phyloP scores from a whole-genome alignment of 2,888 invertebrate species.

The Cephus nigrinus region DNA sequence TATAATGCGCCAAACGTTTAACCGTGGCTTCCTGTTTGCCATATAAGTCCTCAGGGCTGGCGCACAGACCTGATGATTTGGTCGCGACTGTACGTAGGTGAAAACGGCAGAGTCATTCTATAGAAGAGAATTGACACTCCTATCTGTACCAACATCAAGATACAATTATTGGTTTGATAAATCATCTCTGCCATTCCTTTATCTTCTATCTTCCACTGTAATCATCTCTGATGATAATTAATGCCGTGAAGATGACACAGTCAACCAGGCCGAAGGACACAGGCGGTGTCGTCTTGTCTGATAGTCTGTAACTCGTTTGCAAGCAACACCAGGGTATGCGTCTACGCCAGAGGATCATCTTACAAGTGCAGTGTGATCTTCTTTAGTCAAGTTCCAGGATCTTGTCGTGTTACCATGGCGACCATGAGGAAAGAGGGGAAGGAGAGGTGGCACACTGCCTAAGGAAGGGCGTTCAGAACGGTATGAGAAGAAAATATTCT shows the following conservation, averaged over 20 bases:
- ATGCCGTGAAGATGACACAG: neutral
- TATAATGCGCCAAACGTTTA: neutral
- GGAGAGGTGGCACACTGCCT: neutral
- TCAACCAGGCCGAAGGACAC: neutral
- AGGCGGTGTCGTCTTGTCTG: neutral
- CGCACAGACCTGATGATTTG: neutral
- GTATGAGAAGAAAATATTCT: slow-evolving; percentile 18
- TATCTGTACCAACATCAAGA: neutral
- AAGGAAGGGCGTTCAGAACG: no score
- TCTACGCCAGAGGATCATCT: slow-evolving; percentile 27
- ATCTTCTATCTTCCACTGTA: neutral
- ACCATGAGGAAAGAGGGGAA: slow-evolving; percentile 1
- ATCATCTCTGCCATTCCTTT: no score
- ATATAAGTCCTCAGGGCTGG: neutral
- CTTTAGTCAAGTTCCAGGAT: slow-evolving; percentile 15
- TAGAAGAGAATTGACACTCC: neutral
- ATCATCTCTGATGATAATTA: neutral
- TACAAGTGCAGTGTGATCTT: slow-evolving; percentile 25
- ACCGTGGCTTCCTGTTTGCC: neutral
- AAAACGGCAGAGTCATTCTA: neutral
- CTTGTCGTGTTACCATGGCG: slow-evolving; percentile 1
- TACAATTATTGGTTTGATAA: neutral
- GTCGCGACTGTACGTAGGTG: neutral
- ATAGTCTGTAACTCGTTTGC: slow-evolving; percentile 29
- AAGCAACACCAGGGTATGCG: slow-evolving; percentile 14